Percentiles rank a stretch among this genome's conserved stretches.
Evolutionary conservation across 2,888 invertebrate species (phyloP).

Genomic region (Drosophila lacicola): DNA sequence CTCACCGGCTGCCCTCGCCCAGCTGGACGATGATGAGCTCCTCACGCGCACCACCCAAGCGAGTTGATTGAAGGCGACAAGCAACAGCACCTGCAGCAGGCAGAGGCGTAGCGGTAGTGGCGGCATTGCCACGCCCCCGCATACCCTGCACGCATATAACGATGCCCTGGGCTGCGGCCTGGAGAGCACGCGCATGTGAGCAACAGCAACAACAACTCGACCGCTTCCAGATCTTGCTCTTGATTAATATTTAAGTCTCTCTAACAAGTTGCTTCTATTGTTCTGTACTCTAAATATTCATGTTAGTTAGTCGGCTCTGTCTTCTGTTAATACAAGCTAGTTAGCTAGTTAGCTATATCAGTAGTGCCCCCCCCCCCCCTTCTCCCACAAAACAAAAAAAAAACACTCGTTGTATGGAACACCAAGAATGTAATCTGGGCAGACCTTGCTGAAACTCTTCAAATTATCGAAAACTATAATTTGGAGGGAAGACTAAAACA

Average conservation of each 20-base stretch:
- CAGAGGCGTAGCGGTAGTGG: conserved; percentile 21
- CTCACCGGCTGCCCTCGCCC: conserved; percentile 75
- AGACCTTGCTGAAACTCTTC: conserved; percentile 4
- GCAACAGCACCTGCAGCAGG: conserved; percentile 24
- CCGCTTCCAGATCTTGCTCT: conserved; percentile 28
- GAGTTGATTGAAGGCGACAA: conserved; percentile 64
- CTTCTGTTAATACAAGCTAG: conserved; percentile 31
- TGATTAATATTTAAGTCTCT: conserved; percentile 31
- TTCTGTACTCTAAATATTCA: conserved; percentile 46
- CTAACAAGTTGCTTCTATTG: conserved; percentile 24
- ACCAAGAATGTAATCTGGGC: conserved; percentile 25
- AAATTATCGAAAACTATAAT: conserved; percentile 23
- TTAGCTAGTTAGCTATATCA: conserved; percentile 38
- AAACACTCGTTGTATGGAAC: conserved; percentile 62
- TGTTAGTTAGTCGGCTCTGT: conserved; percentile 36
- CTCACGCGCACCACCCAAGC: conserved; percentile 70
- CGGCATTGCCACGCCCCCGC: conserved; percentile 40
- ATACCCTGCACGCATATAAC: conserved; percentile 21
- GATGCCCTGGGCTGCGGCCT: conserved; percentile 58
- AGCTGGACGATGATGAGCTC: conserved; percentile 79
- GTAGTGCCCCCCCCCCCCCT: conserved; percentile 40
- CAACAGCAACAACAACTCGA: conserved; percentile 1
- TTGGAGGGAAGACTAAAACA: conserved; percentile 3
- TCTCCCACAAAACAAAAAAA: conserved; percentile 1
- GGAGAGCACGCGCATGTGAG: conserved; percentile 82